Evolutionary conservation across 30 jellyfish, hydroid and myxozoan species (phyloP), one percentile per base, ranked within the genome.

Genomic region (Nemopilema nomurai): DNA sequence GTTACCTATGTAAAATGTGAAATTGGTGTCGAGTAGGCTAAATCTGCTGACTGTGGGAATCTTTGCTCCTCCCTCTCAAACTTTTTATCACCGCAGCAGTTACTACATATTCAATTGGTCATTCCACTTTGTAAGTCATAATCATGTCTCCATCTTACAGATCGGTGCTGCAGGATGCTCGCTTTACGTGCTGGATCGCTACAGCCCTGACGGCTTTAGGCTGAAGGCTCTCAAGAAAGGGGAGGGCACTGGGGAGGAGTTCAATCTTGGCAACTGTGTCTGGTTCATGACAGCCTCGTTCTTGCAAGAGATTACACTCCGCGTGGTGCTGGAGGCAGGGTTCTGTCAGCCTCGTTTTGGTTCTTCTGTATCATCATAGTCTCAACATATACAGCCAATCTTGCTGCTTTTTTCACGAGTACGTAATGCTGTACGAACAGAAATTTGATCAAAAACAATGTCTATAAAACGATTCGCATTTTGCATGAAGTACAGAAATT

Each of bases 231-330:
- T 72, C 66, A 73, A 63, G 26, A 77, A 79, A 30, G 96, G 96
- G 18, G 97, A 90, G n/a, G 91, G 90, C 13, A 84, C 91, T 18
- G 97, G 97, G 0, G 89, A 84, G 13, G 97, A 90, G 69, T 75
- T 90, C 67, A 85, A 69, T 19, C 91, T 90, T 28, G 83, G 81
- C 49, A 90, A 90, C 69, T 83, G 90, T 65, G 29, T 90, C 24
- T 90, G 97, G 97, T 90, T 90, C 73, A 81, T 91, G 86, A 86
- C 97, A 32, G 92, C 97, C 65, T 90, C 97, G 29, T 73, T 90
- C 89, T 71, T 90, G 33, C 97, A 90, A 77, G 95, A 90, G 97
- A 90, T 71, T 79, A 84, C 74, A 90, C 97, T 8, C 97, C 97
- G 28, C 90, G 90, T 26, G 90, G 92, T 63, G 85, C 94, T 22